These are phyloP conservation scores for Phalacrocorax brasilianus DNA, from an alignment of 2,113 vertebrate species.

Conservation along the genomic window DNA sequence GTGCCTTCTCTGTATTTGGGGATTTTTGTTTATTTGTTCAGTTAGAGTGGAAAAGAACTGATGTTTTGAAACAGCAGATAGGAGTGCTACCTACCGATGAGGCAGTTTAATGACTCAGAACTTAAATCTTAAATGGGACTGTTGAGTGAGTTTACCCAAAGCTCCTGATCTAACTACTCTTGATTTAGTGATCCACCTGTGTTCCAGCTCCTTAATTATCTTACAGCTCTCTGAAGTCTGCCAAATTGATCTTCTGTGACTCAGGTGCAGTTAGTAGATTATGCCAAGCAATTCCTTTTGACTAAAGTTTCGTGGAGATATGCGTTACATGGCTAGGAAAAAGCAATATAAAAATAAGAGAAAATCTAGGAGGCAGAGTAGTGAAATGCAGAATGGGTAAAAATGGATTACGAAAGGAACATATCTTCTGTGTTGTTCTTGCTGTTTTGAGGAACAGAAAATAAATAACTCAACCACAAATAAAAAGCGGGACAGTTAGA, in stretches of 20 bases:
- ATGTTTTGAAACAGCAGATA: constrained; percentile 21
- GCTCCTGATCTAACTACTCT: background rate
- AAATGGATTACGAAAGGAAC: background rate
- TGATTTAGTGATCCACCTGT: background rate
- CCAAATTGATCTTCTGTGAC: background rate
- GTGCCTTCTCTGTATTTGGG: background rate
- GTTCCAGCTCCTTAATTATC: background rate
- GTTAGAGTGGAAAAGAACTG: background rate
- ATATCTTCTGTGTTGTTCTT: background rate
- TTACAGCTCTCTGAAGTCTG: background rate
- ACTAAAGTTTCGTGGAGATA: background rate
- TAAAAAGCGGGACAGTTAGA: background rate
- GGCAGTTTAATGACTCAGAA: constrained; percentile 61
- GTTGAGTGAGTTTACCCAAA: background rate
- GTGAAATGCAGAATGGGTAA: background rate
- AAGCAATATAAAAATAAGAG: background rate
- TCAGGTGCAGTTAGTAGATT: background rate
- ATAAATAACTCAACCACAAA: background rate
- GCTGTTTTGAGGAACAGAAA: background rate
- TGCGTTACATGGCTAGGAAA: background rate
- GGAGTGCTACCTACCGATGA: background rate
- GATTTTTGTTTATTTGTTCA: constrained; percentile 8
- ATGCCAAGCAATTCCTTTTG: background rate
- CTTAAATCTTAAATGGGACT: background rate
- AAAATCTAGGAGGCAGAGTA: background rate